These are phyloP conservation scores for Lamellibrachia columna DNA, from an alignment of 2,888 invertebrate species.

Conservation along the genomic window DNA sequence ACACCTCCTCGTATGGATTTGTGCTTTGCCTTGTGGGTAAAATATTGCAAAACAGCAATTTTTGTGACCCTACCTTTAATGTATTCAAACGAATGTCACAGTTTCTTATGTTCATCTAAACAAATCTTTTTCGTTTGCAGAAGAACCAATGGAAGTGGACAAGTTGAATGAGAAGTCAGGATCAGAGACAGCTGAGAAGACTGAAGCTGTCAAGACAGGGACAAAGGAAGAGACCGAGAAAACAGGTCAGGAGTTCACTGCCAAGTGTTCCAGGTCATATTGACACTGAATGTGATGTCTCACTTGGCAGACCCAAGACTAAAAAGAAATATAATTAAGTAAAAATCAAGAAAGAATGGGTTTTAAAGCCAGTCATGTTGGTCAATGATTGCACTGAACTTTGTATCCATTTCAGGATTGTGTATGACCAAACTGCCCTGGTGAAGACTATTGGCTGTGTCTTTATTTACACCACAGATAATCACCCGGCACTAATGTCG, in stretches of 20 bases:
- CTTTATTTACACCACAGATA: too few species aligned
- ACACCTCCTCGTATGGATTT: too few species aligned
- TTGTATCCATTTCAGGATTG: too few species aligned
- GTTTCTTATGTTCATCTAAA: neutral
- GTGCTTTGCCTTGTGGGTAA: too few species aligned
- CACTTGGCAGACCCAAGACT: neutral
- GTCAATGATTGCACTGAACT: too few species aligned
- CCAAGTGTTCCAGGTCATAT: neutral
- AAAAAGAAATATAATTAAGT: too few species aligned
- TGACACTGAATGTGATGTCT: neutral
- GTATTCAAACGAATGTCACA: too few species aligned
- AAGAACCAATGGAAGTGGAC: conserved; percentile 32
- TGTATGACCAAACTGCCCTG: too few species aligned
- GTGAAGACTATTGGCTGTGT: too few species aligned
- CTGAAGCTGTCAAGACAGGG: conserved; percentile 42
- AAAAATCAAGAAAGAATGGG: too few species aligned
- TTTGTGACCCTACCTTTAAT: neutral
- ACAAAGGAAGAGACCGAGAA: conserved; percentile 23
- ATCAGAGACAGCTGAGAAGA: conserved; percentile 50
- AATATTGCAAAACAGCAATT: neutral
- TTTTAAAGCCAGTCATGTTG: too few species aligned
- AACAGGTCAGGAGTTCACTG: neutral
- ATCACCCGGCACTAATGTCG: too few species aligned
- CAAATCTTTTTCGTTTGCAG: neutral
- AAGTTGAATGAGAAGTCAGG: conserved; percentile 27